Percentiles rank a stretch among this genome's conserved stretches.
These are phyloP conservation scores for Cremastinae sp. DNA, from an alignment of 2,888 invertebrate species.

Conservation along the genomic window DNA sequence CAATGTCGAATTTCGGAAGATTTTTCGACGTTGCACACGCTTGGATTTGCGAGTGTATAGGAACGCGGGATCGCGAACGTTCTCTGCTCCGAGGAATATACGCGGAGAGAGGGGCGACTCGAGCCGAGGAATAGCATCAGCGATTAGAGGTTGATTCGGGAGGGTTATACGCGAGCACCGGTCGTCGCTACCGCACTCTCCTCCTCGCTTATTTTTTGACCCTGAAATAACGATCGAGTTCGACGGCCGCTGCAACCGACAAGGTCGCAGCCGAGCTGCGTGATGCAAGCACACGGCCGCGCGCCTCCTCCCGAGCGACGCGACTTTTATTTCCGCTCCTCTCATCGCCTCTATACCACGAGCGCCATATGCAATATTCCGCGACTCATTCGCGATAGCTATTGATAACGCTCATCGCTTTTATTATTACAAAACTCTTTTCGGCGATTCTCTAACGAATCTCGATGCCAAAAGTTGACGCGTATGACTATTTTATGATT, in stretches of 20 bases:
- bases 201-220: constrained; percentile 70
- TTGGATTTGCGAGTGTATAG: no score
- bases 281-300: constrained; percentile 70
- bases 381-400: constrained; percentile 27
- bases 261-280: constrained; percentile 68
- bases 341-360: neutral
- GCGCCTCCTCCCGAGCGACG: constrained; percentile 48
- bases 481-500: no score
- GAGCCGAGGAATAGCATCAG: constrained; percentile 6
- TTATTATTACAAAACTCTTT: no score
- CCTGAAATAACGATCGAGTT: constrained; percentile 71
- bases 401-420: no score
- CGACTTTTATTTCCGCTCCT: constrained; percentile 12
- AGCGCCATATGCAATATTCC: neutral
- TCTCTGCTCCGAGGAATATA: neutral
- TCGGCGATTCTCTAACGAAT: no score
- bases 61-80: neutral
- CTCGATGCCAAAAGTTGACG: no score
- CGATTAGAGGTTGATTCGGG: constrained; percentile 40
- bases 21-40: no score
- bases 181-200: constrained; percentile 51
- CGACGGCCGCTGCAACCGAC: constrained; percentile 72
- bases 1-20: neutral
- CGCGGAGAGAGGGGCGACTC: neutral
- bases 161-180: constrained; percentile 37